phyloP scores from a whole-genome alignment of 2,888 invertebrate species.

The Hirtodrosophila trivittata region DNA sequence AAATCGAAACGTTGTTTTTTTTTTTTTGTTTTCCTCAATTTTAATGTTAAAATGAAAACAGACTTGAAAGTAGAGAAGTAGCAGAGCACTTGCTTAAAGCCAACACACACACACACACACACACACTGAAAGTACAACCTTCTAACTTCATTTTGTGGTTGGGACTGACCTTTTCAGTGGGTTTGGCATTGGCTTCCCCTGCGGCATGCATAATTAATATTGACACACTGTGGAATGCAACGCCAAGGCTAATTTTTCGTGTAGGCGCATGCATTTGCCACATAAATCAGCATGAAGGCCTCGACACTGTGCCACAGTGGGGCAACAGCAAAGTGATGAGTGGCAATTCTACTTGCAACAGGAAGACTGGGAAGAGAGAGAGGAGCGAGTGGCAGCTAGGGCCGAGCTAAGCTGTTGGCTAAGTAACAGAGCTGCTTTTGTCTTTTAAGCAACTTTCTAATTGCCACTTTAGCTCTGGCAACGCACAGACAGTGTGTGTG shows the following conservation, averaged over 20 bases:
- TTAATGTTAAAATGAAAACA: too few species aligned
- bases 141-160: slow-evolving; percentile 39
- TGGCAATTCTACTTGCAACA: slow-evolving; percentile 10
- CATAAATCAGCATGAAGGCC: slow-evolving; percentile 70
- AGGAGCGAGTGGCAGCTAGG: slow-evolving; percentile 7
- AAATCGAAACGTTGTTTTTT: slow-evolving; percentile 31
- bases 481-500: slow-evolving; percentile 26
- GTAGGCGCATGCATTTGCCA: slow-evolving; percentile 65
- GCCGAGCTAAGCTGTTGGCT: slow-evolving; percentile 15
- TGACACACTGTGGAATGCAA: slow-evolving; percentile 65
- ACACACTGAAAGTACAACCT: slow-evolving; percentile 7
- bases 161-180: slow-evolving; percentile 21
- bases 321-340: neutral
- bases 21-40: slow-evolving; percentile 9
- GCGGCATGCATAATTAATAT: slow-evolving; percentile 71
- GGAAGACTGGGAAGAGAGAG: neutral
- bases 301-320: slow-evolving; percentile 17
- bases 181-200: slow-evolving; percentile 1
- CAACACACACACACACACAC: neutral
- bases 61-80: neutral
- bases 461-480: slow-evolving; percentile 64
- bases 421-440: slow-evolving; percentile 53
- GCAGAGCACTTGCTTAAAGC: too few species aligned
- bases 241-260: slow-evolving; percentile 73
- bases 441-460: slow-evolving; percentile 72